Conservation (phyloP, 2,113 vertebrate species). For the Sebastes fasciatus region DNA sequence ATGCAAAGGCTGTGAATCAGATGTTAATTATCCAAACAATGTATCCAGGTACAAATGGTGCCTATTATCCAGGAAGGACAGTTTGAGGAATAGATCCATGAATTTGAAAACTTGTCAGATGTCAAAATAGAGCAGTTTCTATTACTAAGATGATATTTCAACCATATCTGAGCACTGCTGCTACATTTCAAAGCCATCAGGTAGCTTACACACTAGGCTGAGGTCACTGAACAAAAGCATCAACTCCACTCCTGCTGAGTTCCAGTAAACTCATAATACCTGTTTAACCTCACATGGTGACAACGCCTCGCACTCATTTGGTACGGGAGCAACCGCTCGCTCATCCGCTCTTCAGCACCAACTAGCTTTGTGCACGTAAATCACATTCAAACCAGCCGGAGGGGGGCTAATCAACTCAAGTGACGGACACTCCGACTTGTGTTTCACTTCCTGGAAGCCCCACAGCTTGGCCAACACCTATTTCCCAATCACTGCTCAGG, state of each 20-base stretch:
- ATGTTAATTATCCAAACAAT: too few species aligned
- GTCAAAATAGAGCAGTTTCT: not conserved
- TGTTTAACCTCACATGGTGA: not conserved
- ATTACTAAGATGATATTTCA: not conserved
- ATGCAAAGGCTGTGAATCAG: too few species aligned
- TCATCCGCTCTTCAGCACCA: not conserved
- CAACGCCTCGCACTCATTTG: too few species aligned
- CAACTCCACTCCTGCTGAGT: not conserved
- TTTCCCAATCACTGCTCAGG: conserved; percentile 47
- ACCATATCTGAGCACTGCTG: not conserved
- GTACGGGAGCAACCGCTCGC: too few species aligned
- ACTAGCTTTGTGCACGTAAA: conserved; percentile 10
- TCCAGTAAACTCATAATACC: not conserved
- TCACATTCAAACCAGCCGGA: not conserved
- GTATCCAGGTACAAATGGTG: too few species aligned
- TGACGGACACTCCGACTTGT: not conserved
- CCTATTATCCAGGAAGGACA: too few species aligned
- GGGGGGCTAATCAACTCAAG: conserved; percentile 5
- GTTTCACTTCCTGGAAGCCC: conserved; percentile 56
- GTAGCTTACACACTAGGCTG: not conserved
- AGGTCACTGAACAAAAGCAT: not conserved
- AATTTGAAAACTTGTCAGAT: not conserved
- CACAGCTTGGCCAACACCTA: not conserved
- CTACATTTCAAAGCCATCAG: not conserved
- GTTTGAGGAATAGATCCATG: not conserved